Conservation (phyloP, 2,797 vertebrate species). For the Siniperca obscura region DNA sequence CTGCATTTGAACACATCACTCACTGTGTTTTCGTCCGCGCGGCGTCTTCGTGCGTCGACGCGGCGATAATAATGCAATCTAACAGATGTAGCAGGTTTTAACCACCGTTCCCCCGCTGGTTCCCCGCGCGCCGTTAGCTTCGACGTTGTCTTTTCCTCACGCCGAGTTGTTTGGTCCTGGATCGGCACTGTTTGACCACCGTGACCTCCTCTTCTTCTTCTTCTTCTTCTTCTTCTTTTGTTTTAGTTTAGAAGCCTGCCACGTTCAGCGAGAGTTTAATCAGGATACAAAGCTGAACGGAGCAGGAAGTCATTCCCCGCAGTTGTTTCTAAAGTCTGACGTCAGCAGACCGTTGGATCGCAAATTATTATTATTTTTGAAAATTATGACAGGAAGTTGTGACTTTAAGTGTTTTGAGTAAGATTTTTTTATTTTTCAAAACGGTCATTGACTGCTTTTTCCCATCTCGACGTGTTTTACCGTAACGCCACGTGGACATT, state of each 20-base stretch:
- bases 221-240: too few relatives aligned
- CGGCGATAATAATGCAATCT: conserved; percentile 47
- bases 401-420: neutral
- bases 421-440: neutral
- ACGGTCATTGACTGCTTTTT: neutral
- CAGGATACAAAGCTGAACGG: neutral
- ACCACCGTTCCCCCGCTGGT: neutral
- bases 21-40: conserved; percentile 48
- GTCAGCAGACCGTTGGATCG: neutral
- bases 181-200: neutral
- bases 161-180: neutral
- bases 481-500: too few relatives aligned
- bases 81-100: conserved; percentile 72
- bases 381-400: conserved; percentile 9
- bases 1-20: conserved; percentile 46
- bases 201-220: too few relatives aligned
- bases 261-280: neutral
- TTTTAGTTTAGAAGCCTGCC: too few relatives aligned
- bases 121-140: neutral
- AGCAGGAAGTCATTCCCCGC: conserved; percentile 17
- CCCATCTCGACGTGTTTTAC: neutral
- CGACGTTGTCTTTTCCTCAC: neutral
- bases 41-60: neutral
- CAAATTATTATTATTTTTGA: conserved; percentile 21
- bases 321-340: neutral